Evolutionary conservation across 2,113 vertebrate genomes (phyloP).

Genomic region (Protobothrops flavoviridis): DNA sequence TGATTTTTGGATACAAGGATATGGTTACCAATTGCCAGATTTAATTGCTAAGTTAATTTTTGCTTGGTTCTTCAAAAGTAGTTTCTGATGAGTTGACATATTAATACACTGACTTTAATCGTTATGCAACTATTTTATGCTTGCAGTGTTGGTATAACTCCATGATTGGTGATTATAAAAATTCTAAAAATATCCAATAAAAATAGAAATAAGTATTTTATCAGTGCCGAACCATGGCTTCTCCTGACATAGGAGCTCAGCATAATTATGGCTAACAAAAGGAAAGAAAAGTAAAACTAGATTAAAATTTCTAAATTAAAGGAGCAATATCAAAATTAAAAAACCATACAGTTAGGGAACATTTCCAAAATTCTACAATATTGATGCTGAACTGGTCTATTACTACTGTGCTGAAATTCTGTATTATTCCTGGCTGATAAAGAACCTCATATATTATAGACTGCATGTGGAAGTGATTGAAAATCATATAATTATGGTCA

Average conservation of each 20-base stretch:
- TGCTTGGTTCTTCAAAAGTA: not conserved
- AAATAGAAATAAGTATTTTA: not conserved
- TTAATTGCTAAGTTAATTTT: not conserved
- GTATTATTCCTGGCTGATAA: not conserved
- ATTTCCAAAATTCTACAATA: not conserved
- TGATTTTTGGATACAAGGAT: not conserved
- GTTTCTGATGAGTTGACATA: not conserved
- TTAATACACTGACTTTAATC: not conserved
- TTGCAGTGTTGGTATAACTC: not conserved
- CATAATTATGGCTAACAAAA: not conserved
- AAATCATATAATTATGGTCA: not conserved
- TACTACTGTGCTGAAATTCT: not conserved
- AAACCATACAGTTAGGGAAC: not conserved
- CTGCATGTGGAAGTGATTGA: not conserved
- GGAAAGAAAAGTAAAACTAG: not conserved
- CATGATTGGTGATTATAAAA: not conserved
- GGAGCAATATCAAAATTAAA: not conserved
- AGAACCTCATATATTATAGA: not conserved
- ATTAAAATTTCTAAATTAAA: not conserved
- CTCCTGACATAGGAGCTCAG: not conserved
- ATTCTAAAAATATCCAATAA: not conserved
- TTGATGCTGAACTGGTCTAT: not conserved
- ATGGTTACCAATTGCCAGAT: not conserved
- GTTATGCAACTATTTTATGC: not conserved
- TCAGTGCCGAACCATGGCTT: not conserved